Conservation (phyloP, 1,140 invertebrate species). For the Drosophila subpulchrella region DNA sequence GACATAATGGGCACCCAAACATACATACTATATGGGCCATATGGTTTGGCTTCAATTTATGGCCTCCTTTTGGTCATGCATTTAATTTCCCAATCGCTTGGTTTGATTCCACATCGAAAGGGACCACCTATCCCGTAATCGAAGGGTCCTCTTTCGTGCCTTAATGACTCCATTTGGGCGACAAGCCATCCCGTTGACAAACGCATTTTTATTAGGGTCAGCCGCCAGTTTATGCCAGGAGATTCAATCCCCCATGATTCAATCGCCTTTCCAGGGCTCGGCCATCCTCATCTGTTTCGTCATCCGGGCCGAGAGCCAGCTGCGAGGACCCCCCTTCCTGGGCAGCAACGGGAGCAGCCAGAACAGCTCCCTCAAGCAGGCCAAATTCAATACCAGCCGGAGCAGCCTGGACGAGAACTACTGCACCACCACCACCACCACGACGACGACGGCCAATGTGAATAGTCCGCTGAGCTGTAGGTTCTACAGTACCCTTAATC, state of each 20-base stretch:
- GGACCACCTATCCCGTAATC: constrained; percentile 15
- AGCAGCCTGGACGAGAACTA: constrained; percentile 84
- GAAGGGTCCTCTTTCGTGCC: constrained; percentile 10
- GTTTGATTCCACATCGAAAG: constrained; percentile 5
- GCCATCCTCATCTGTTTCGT: constrained; percentile 85
- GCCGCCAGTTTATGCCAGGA: constrained; percentile 22
- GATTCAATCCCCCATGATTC: constrained; percentile 14
- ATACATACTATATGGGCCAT: constrained; percentile 7
- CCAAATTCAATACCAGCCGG: constrained; percentile 76
- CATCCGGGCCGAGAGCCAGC: constrained; percentile 84
- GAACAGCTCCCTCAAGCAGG: constrained; percentile 68
- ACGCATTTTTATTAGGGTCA: constrained; percentile 49
- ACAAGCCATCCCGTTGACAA: constrained; percentile 27
- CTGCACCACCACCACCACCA: constrained; percentile 77
- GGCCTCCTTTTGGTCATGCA: constrained; percentile 28
- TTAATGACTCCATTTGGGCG: constrained; percentile 34
- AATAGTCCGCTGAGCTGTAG: constrained; percentile 86
- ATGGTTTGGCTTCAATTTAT: constrained; percentile 61
- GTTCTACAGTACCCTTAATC: constrained; percentile 38
- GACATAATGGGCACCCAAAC: constrained; percentile 8
- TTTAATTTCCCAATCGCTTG: constrained; percentile 45
- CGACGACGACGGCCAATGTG: constrained; percentile 79
- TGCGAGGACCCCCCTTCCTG: constrained; percentile 66
- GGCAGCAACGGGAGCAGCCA: constrained; percentile 63
- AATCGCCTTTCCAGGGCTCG: constrained; percentile 83